Evolutionary conservation across 1,140 invertebrate genomes (phyloP), one percentile per base, ranked within the genome.

Genomic region (Teleopsis dalmanni): DNA sequence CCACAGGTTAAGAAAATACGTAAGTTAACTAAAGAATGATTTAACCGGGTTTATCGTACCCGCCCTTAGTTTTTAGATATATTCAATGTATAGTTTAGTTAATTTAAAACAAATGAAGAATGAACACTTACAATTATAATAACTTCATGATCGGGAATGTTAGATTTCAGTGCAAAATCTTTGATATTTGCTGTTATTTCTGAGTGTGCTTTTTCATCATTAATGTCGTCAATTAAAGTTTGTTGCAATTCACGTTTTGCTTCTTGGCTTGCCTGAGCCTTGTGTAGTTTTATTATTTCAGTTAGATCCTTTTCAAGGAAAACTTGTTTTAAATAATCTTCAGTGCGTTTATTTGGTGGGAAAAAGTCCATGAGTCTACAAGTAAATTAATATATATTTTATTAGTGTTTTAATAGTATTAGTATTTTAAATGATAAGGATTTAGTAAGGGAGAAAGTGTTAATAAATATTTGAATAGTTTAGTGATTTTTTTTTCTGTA

Each of bases 351-450:
- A 72, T 93, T 95, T 58, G 87, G 77, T 53, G 92, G 92, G 70
- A 95, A 87, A 75, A 95, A 92, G 70, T 94, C 91, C 79, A 91
- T 84, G 57, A 94, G 73, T 70, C 89, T 91, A 59, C 50, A 71
- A 47, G 50, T 51, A 44, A 29, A 19, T 18, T 11, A 35, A 40
- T 50, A 26, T 7, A 37, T n/a, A n/a, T n/a, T n/a, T n/a, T n/a
- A n/a, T n/a, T n/a, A n/a, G n/a, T n/a, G n/a, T n/a, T n/a, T n/a
- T n/a, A n/a, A n/a, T n/a, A n/a, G n/a, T n/a, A n/a, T n/a, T n/a
- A n/a, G n/a, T n/a, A n/a, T n/a, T n/a, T n/a, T n/a, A n/a, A n/a
- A n/a, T n/a, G n/a, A n/a, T n/a, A n/a, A n/a, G n/a, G 18, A 23
- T 8, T 1, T 25, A 21, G 25, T 29, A 43, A 19, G 7, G 31